A percentile compares a stretch with the other conserved stretches of the same genome.
phyloP scores from a whole-genome alignment of 2,113 vertebrate species.

The Garra rufa region DNA sequence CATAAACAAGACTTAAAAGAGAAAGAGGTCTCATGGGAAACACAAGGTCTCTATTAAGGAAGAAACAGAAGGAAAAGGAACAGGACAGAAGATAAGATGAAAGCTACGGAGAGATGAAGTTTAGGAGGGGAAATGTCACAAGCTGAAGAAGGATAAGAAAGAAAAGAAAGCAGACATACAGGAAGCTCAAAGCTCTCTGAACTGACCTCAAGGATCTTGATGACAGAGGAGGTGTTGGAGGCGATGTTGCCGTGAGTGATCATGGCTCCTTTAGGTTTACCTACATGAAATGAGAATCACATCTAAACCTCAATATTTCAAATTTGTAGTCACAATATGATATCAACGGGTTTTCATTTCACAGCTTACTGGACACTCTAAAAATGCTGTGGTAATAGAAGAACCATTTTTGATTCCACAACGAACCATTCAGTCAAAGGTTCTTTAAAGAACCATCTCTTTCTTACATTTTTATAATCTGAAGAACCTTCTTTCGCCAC shows the following conservation, averaged over 20 bases:
- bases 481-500: too few species aligned
- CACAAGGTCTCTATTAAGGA: not conserved
- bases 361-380: not conserved
- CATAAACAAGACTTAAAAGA: conserved; percentile 30
- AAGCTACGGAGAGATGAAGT: not conserved
- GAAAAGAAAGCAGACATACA: conserved; percentile 51
- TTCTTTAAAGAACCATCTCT: too few species aligned
- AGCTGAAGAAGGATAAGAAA: conserved; percentile 51
- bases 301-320: conserved; percentile 36
- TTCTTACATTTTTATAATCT: too few species aligned
- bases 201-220: conserved; percentile 82
- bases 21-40: conserved; percentile 49
- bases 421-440: too few species aligned
- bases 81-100: conserved; percentile 15
- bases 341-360: not conserved
- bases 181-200: not conserved
- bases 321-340: not conserved
- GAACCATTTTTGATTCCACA: too few species aligned
- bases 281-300: conserved; percentile 57
- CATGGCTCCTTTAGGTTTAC: conserved; percentile 84
- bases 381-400: too few species aligned
- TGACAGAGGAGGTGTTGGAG: conserved; percentile 82
- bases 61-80: conserved; percentile 1
- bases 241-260: conserved; percentile 85
- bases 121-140: not conserved